Evolutionary conservation across 35 echinoderm and acorn worm species (phyloP), one percentile per base, ranked within the genome.

Genomic region (Ophioderma brevispina): DNA sequence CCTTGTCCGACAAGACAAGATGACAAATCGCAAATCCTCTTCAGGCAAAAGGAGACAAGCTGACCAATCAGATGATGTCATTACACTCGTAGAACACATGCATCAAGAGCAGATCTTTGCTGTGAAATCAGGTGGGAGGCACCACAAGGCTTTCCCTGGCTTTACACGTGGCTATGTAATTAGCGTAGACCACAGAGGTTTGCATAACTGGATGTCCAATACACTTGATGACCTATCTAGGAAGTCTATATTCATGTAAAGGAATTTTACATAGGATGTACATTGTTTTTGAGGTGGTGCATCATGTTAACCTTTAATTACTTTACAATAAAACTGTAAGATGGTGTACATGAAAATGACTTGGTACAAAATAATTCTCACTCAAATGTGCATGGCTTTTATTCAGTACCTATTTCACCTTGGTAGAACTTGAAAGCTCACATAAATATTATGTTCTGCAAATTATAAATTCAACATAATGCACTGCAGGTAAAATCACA

Each of bases 11-110:
- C 39, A 64, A 39, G 92, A 94, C 38, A 82, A 56, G 18, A 37
- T 31, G 52, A 40, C 70, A 0, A 35, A 46, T 13, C 33, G 90
- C 1, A 79, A 32, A 33, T 34, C 31, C 32, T 33, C 52, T 34
- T 37, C 35, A 35, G 86, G 87, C 21, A 89, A 88, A 77, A 79
- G 90, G 30, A 94, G 59, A 70, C 59, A 70, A 25, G 10, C 59
- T 70, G 59, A 70, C 23, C 17, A 18, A 25, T 8, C 10, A 15
- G 59, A 70, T 15, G 59, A 70, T 25, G 59, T 70, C 23, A 4
- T 70, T 3, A 8, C 10, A 25, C 23, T 70, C 1, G 28, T 70
- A 13, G 28, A 30, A 2, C 59, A 70, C 28, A 70, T 30, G 17
- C 5, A 70, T 6, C 15, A 30, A 4, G 59, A 70, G 23, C 8